Evolutionary conservation across 2,888 invertebrate species (phyloP), one percentile per base, ranked within the genome.

Genomic region (Stenotaenia linearis): DNA sequence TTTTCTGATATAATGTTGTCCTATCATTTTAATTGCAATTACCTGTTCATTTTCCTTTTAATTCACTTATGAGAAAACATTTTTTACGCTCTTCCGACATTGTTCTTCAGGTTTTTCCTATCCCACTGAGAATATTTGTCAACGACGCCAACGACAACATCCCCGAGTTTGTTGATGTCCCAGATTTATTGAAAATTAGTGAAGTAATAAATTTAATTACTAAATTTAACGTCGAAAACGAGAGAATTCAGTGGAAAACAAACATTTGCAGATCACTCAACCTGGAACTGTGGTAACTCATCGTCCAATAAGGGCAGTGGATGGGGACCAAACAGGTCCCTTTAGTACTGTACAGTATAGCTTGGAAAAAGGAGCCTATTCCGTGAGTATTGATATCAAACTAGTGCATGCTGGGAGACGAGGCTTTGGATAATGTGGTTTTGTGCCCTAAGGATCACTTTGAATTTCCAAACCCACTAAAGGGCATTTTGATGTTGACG

Each of bases 321-420:
- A 96, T 87, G 91, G 91, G 40, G 96, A 96, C 88, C 95, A 95
- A 87, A 92, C 92, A 75, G 95, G 95, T 6, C 93, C 95, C 7
- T 95, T 92, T 86, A 93, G 94, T 45, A 94, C 93, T 5, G 91
- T 96, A 37, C 92, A 92, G 85, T 96, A 96, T 87, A 90, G 91
- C 74, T 91, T 96, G 80, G 88, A 93, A 81, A 91, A 92, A 0
- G 94, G 94, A n/a, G 90, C 91, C 0, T 89, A 92, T 86, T 90
- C 93, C 35, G n/a, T n/a, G n/a, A n/a, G n/a, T n/a, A n/a, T n/a
- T n/a, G 88, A 15, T 61, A 21, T 61, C n/a, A 61, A 61, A 61
- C 4, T 15, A 61, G 23, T n/a, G 75, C 5, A n/a, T 45, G 40
- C 10, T 6, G 12, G n/a, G 12, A 30, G 15, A 78, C 28, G 21